Base-by-base conservation (phyloP, 1,140 invertebrate genomes). In the Aleiodes sp. region DNA sequence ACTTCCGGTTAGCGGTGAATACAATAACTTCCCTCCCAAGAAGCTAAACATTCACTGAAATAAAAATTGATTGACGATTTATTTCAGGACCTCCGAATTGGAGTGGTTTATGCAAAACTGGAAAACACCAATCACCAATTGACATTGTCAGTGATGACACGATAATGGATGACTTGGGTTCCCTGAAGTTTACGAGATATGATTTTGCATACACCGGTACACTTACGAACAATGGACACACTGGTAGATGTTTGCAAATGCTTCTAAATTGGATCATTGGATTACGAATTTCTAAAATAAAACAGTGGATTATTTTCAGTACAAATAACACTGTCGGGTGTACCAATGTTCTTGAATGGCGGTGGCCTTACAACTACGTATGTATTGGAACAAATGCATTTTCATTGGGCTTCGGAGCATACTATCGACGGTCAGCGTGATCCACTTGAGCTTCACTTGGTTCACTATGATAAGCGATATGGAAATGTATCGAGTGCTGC, bases 321-420 rank as follows among this genome's bases (percentile, higher is more conserved):
- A 1, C 78, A 82, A 70, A 76, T 87, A 46, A 76, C 81, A 41
- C 64, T 82, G 16, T 60, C 74, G 10, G 77, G 74, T 21, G 39
- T 73, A 4, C 75, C 83, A 12, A 74, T 88, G 46, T 80, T 77
- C 10, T 62, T 89, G 2, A 80, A 75, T 65, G 86, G 84, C 16
- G 89, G 88, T n/a, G 87, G 87, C n/a, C 78, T 90, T 24, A 76
- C 86, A 10, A 79, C 81, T 2, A 84, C 85, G 1, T 94, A 90
- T 76, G 76, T 86, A 8, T 82, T 94, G 43, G 87, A 90, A 31
- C 91, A 93, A 76, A 86, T 94, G 24, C 94, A 95, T 76, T 90
- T 94, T 74, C 94, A 95, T 76, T 94, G 93, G 91, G 88, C 89
- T 60, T 92, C 92, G 0, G 94, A 95, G 78, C 93, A 95, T 77